phyloP scores from a whole-genome alignment of 2,888 invertebrate genomes.

The Callyntrura sp. region DNA sequence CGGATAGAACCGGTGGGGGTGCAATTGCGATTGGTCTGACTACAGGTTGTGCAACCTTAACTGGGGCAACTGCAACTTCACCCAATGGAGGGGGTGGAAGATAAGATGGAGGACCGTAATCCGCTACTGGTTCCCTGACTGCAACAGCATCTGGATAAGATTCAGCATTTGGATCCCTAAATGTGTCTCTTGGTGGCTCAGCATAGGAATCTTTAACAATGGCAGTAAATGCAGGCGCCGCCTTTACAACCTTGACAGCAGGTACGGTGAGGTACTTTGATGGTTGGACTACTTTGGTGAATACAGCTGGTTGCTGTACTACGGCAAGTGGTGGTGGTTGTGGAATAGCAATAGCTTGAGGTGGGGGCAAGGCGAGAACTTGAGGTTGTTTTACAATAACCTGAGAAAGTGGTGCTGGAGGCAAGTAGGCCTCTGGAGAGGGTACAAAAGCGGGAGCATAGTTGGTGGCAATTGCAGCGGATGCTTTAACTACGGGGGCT shows the following conservation, averaged over 20 bases:
- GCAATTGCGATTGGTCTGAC: conserved; percentile 15
- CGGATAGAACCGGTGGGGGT: neutral
- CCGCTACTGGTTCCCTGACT: conserved; percentile 41
- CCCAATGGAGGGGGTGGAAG: conserved; percentile 52
- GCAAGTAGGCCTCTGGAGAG: conserved; percentile 53
- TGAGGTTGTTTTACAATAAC: conserved; percentile 21
- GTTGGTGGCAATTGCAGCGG: conserved; percentile 65
- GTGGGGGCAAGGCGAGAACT: conserved; percentile 47
- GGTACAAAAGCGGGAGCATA: conserved; percentile 79
- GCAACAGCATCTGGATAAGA: conserved; percentile 75
- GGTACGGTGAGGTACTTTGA: conserved; percentile 61
- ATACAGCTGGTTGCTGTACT: conserved; percentile 31
- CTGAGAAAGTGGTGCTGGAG: conserved; percentile 53
- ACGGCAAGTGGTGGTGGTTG: conserved; percentile 34
- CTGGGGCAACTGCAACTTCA: conserved; percentile 50
- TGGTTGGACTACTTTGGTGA: conserved; percentile 33
- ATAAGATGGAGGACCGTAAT: conserved; percentile 73
- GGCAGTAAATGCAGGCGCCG: conserved; percentile 30
- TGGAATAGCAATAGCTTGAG: conserved; percentile 48
- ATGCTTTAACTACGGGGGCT: conserved; percentile 60
- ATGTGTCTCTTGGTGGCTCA: conserved; percentile 75
- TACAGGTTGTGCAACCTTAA: conserved; percentile 46
- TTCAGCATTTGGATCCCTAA: conserved; percentile 71
- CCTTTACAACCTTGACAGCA: conserved; percentile 49
- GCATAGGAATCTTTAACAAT: conserved; percentile 74